Conservation (phyloP, 2,888 invertebrate genomes). For the Melanostoma mellinum region DNA sequence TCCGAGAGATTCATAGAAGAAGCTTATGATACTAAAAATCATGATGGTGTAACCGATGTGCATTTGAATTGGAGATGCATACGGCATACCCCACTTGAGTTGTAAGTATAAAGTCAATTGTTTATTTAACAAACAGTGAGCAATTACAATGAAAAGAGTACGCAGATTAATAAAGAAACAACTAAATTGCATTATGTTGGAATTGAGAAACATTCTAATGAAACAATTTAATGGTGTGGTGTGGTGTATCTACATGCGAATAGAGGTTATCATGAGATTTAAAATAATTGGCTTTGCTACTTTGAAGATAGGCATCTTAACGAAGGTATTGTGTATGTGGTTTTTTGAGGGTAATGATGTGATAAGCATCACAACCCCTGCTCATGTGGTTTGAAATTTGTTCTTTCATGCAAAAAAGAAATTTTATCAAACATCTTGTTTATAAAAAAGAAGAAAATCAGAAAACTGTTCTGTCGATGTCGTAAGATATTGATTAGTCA, state of each 20-base stretch:
- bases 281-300: constrained; percentile 57
- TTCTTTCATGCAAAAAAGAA: constrained; percentile 10
- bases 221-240: not conserved
- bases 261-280: constrained; percentile 64
- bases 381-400: not conserved
- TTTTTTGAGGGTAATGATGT: constrained; percentile 41
- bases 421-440: not conserved
- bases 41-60: constrained; percentile 8
- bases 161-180: constrained; percentile 40
- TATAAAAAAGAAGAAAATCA: not conserved
- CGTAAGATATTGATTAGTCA: too few species aligned
- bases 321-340: constrained; percentile 60
- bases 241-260: constrained; percentile 7
- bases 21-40: not conserved
- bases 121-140: constrained; percentile 35
- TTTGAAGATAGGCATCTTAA: constrained; percentile 67
- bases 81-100: constrained; percentile 8
- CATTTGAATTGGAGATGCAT: constrained; percentile 14
- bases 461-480: too few species aligned
- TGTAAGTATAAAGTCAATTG: constrained; percentile 28
- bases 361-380: constrained; percentile 48
- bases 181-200: constrained; percentile 31
- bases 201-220: constrained; percentile 46
- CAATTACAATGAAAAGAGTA: constrained; percentile 34
- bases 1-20: not conserved